Evolutionary conservation across 2,888 invertebrate species (phyloP), one percentile per base, ranked within the genome.

Genomic region (Luffia ferchaultella): DNA sequence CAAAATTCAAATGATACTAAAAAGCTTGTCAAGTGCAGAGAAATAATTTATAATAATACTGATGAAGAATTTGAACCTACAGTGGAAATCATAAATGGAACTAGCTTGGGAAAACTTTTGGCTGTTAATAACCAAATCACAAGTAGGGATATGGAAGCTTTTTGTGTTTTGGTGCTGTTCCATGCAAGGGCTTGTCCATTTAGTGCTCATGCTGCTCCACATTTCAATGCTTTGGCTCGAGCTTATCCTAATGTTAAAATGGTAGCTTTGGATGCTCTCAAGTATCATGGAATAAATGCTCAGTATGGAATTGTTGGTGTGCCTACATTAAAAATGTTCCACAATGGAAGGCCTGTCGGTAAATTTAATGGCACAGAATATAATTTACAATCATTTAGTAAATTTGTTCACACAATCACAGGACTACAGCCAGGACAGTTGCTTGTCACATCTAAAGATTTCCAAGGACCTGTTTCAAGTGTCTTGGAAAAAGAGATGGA

Each of bases 281-380:
- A 89, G 65, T 89, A 92, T 62, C 90, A 91, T 64, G 89, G 92
- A 54, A 93, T 95, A 48, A 96, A 95, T 75, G 93, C 95, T 0
- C 93, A 95, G 60, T 95, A 93, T 73, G 96, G 96, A 9, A 93
- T 96, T 52, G 91, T 95, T 7, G 96, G 95, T 16, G 91, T 97
- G 42, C 97, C 97, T 5, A 94, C 95, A 2, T 68, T 96, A 30
- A 87, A 96, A 78, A 85, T 97, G 55, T 94, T 97, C 62, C 95
- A 96, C 62, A 96, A 95, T 71, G 95, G 95, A 0, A 86, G 93
- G 57, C 90, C 95, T 1, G 88, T 93, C 19, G 92, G 92, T 0
- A 93, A 93, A 77, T 95, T 90, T 66, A 96, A 93, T 79, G 92
- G 90, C 18, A 90, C 93, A 9, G 89, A 91, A 53, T 92, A 94